These are phyloP conservation scores for Halesus radiatus DNA, from an alignment of 1,140 invertebrate genomes.

Conservation along the genomic window DNA sequence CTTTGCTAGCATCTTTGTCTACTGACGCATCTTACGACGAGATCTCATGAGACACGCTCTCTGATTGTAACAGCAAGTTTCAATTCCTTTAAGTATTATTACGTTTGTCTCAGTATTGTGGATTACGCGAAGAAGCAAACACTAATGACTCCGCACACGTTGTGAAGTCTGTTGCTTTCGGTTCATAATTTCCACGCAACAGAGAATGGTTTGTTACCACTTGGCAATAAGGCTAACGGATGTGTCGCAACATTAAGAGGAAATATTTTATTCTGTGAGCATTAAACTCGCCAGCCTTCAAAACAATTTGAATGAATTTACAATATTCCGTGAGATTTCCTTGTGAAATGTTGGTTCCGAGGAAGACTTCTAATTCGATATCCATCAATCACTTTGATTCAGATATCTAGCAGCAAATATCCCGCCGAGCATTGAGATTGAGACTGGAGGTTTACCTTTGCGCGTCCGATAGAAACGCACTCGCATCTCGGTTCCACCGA, in stretches of 20 bases:
- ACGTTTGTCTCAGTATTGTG: too few species aligned
- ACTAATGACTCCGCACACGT: not conserved
- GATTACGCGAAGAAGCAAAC: too few species aligned
- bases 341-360: not conserved
- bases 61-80: too few species aligned
- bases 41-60: too few species aligned
- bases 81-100: too few species aligned
- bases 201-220: slow-evolving; percentile 14
- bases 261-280: slow-evolving; percentile 14
- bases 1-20: too few species aligned
- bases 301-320: slow-evolving; percentile 1
- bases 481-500: too few species aligned
- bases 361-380: not conserved
- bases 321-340: not conserved
- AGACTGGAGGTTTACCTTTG: too few species aligned
- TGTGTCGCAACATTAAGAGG: slow-evolving; percentile 4
- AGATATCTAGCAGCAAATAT: too few species aligned
- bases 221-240: slow-evolving; percentile 20
- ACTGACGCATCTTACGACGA: too few species aligned
- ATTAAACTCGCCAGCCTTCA: not conserved
- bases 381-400: not conserved
- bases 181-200: slow-evolving; percentile 8
- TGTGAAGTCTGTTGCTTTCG: not conserved
- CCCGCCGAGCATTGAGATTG: too few species aligned
- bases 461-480: too few species aligned